Conservation (phyloP, 37 sponge, comb jelly and placozoan species). For the Cliona cf. orientalis region DNA sequence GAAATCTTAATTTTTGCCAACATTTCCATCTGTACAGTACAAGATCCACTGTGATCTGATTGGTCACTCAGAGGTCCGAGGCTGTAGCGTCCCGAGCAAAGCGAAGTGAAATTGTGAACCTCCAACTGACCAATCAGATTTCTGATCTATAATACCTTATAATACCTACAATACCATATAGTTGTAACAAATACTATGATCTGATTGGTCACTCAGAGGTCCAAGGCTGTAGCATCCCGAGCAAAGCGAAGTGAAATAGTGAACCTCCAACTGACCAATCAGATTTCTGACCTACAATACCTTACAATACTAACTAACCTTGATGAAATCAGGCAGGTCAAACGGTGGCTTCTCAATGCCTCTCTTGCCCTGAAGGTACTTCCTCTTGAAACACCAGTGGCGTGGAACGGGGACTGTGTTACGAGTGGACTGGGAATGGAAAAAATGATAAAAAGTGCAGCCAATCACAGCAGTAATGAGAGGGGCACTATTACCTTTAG, state of each 20-base stretch:
- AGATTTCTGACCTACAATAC: background rate
- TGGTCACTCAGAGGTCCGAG: too few species aligned
- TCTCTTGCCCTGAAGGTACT: slow-evolving; percentile 97
- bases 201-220: too few species aligned
- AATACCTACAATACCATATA: too few species aligned
- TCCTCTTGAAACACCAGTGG: slow-evolving; percentile 99
- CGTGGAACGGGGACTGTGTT: slow-evolving; percentile 97
- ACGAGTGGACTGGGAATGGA: slow-evolving; percentile 68
- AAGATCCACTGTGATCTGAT: too few species aligned
- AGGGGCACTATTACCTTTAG: slow-evolving; percentile 71
- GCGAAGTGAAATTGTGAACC: too few species aligned
- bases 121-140: too few species aligned
- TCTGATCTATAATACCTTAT: too few species aligned
- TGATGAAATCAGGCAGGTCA: slow-evolving; percentile 94
- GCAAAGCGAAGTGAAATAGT: background rate
- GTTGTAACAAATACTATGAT: too few species aligned
- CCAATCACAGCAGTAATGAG: background rate
- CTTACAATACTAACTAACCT: slow-evolving; percentile 65
- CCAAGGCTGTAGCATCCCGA: too few species aligned
- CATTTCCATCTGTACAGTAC: too few species aligned
- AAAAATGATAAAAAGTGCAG: background rate
- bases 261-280: background rate
- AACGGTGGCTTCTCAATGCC: slow-evolving; percentile 98
- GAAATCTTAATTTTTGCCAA: too few species aligned
- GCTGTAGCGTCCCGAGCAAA: too few species aligned